Evolutionary conservation across 2,113 vertebrate genomes (phyloP).

Genomic region (Bucco capensis): DNA sequence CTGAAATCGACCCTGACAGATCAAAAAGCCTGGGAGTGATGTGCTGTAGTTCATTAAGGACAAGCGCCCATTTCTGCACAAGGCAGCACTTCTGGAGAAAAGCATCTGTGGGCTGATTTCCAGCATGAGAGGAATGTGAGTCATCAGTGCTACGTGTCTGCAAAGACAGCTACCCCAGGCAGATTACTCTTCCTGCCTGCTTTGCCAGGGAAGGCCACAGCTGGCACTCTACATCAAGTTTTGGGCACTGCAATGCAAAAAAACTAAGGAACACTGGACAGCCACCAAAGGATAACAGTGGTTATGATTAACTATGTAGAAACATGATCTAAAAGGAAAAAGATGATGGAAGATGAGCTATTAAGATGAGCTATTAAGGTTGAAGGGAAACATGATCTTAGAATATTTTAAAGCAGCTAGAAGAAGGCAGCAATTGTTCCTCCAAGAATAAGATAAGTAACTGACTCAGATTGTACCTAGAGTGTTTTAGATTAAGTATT

Average conservation of each 20-base stretch:
- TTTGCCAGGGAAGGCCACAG: not conserved
- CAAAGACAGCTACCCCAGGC: not conserved
- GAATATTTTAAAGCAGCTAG: not conserved
- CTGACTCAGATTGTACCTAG: not conserved
- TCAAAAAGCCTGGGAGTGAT: not conserved
- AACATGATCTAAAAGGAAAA: not conserved
- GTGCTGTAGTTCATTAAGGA: not conserved
- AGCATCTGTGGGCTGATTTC: not conserved
- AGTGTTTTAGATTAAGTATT: not conserved
- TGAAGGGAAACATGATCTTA: not conserved
- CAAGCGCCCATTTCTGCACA: not conserved
- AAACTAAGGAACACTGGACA: not conserved
- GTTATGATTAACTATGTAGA: not conserved
- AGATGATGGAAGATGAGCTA: not conserved
- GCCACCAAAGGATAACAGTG: not conserved
- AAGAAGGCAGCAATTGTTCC: not conserved
- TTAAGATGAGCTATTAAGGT: not conserved
- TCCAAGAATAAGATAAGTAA: not conserved
- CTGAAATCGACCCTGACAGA: not conserved
- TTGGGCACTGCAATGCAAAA: not conserved
- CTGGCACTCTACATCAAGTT: not conserved
- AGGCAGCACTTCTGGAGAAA: not conserved
- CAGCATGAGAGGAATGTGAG: rapidly evolving
- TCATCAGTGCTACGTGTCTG: not conserved
- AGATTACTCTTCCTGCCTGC: not conserved